Conservation (phyloP, 2,888 invertebrate genomes). For the Drosophila fungiperda region DNA sequence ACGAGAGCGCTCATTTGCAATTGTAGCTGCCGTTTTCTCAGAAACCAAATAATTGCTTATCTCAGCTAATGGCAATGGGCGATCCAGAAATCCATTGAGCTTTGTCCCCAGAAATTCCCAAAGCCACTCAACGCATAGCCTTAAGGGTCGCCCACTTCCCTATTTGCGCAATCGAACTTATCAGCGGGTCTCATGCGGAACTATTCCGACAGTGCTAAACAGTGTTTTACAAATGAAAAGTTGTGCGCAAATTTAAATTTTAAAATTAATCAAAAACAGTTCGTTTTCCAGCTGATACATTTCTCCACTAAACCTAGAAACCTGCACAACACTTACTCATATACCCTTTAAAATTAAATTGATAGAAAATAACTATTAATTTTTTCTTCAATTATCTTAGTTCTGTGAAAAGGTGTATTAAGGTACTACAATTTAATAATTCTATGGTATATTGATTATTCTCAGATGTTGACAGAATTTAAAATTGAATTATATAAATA, state of each 20-base stretch:
- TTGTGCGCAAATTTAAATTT: neutral
- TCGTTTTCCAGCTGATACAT: neutral
- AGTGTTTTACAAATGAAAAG: slow-evolving; percentile 6
- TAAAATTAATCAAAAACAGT: neutral
- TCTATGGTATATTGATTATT: neutral
- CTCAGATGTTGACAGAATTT: neutral
- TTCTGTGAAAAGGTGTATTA: neutral
- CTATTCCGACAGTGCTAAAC: slow-evolving; percentile 5
- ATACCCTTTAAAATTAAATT: no score
- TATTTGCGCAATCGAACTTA: slow-evolving; percentile 43
- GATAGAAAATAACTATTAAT: neutral
- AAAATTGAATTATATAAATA: neutral
- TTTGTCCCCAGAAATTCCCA: slow-evolving; percentile 59
- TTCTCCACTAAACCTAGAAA: neutral
- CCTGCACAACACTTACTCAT: neutral
- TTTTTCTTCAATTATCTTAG: neutral
- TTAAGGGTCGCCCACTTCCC: slow-evolving; percentile 59
- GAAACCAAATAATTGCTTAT: slow-evolving; percentile 35
- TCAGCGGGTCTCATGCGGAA: slow-evolving; percentile 52
- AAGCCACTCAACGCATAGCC: neutral
- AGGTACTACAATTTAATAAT: neutral
- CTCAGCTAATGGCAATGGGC: slow-evolving; percentile 24
- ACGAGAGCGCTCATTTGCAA: slow-evolving; percentile 18
- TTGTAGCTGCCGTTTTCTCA: slow-evolving; percentile 33
- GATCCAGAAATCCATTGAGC: slow-evolving; percentile 43